phyloP scores from a whole-genome alignment of 1,140 invertebrate species.

The Coenobita brevimanus region DNA sequence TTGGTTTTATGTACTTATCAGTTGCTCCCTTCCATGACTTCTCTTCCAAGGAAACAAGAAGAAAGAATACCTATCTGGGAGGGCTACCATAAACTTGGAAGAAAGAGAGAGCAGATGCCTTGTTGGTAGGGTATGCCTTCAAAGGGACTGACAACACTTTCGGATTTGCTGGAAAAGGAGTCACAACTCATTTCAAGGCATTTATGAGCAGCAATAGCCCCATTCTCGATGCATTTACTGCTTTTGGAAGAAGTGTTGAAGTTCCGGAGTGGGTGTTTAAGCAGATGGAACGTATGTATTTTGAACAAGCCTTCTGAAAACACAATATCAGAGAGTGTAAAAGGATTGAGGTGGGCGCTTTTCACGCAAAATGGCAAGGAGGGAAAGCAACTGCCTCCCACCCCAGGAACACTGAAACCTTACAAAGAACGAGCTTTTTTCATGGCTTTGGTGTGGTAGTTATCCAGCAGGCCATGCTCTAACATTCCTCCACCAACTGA shows the following conservation, averaged over 20 bases:
- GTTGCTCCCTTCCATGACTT: no score
- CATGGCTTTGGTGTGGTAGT: slow-evolving; percentile 8
- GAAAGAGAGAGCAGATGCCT: not conserved
- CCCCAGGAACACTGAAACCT: slow-evolving; percentile 12
- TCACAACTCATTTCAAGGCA: slow-evolving; percentile 23
- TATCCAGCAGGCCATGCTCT: slow-evolving; percentile 6
- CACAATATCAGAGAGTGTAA: not conserved
- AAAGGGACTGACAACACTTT: slow-evolving; percentile 7
- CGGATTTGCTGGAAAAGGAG: slow-evolving; percentile 21
- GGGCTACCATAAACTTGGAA: slow-evolving; percentile 9
- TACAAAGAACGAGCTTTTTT: slow-evolving; percentile 8
- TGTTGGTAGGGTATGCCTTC: slow-evolving; percentile 5
- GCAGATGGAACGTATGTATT: slow-evolving; percentile 13
- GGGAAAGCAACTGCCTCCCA: slow-evolving; percentile 8
- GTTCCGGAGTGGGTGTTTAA: slow-evolving; percentile 14
- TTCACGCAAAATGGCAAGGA: slow-evolving; percentile 21
- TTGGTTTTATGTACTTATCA: not conserved
- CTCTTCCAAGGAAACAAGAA: not conserved
- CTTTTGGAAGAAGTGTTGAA: slow-evolving; percentile 12
- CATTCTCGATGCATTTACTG: slow-evolving; percentile 8
- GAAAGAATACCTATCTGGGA: not conserved
- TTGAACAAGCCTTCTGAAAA: not conserved
- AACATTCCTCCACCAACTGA: slow-evolving; percentile 7
- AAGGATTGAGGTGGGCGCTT: slow-evolving; percentile 16
- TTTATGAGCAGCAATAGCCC: not conserved